Evolutionary conservation across 1,140 invertebrate genomes (phyloP).

Genomic region (Samia ricini): DNA sequence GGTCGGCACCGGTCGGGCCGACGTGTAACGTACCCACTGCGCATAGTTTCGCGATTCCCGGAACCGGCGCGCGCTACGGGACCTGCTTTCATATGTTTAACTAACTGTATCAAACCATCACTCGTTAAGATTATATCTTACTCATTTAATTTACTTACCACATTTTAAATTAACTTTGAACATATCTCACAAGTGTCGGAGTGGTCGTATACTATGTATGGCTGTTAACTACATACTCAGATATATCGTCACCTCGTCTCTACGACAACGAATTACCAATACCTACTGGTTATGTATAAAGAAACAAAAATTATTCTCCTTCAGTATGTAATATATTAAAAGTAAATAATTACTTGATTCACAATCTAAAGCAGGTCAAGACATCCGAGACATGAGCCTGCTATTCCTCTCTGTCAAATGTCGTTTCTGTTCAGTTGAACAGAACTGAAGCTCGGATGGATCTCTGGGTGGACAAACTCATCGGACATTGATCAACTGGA

Average conservation of each 20-base stretch:
- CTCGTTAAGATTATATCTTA: neutral
- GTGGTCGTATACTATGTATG: neutral
- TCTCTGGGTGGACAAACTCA: no score
- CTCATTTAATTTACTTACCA: neutral
- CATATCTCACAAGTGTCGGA: neutral
- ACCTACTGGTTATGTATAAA: neutral
- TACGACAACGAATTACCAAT: neutral
- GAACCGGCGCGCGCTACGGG: slow-evolving; percentile 26
- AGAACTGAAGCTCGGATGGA: no score
- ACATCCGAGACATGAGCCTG: no score
- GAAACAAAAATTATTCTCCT: no score
- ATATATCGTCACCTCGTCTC: neutral
- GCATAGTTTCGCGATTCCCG: slow-evolving; percentile 42
- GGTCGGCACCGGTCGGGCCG: no score
- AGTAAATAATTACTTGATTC: no score
- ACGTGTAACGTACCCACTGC: no score
- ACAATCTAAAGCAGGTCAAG: no score
- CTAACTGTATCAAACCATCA: neutral
- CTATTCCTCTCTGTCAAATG: no score
- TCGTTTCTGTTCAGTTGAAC: no score
- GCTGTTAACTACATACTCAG: neutral
- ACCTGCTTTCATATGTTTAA: slow-evolving; percentile 7
- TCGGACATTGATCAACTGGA: no score
- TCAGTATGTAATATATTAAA: no score
- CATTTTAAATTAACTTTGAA: neutral